Evolutionary conservation across 2,113 vertebrate genomes (phyloP).

Genomic region (Geococcyx californianus): DNA sequence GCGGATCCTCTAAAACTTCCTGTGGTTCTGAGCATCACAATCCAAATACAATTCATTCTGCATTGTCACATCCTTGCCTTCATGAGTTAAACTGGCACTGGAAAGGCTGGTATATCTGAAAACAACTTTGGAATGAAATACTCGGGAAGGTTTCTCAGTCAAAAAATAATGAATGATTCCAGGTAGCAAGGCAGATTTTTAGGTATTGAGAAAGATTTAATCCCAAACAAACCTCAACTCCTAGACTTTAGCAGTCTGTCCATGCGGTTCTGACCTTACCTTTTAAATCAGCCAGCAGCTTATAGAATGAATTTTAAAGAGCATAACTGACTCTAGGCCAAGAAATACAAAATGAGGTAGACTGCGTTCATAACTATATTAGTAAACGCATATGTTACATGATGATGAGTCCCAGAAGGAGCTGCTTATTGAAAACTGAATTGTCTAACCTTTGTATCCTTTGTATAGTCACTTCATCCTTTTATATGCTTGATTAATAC

Average conservation of each 20-base stretch:
- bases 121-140: background rate
- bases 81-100: background rate
- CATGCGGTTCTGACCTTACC: background rate
- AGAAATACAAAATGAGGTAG: background rate
- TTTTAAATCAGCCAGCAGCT: background rate
- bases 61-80: background rate
- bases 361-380: background rate
- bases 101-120: background rate
- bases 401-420: background rate
- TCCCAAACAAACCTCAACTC: background rate
- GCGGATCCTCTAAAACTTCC: background rate
- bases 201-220: background rate
- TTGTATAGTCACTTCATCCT: background rate
- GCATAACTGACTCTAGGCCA: background rate
- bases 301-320: background rate
- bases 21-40: background rate
- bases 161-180: background rate
- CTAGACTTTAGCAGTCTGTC: background rate
- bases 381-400: background rate
- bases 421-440: background rate
- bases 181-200: background rate
- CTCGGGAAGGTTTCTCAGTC: background rate
- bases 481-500: background rate
- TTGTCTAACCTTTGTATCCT: background rate
- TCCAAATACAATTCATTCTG: fast-evolving